Evolutionary conservation across 2,113 vertebrate genomes (phyloP).

Genomic region (Pseudopipra pipra): DNA sequence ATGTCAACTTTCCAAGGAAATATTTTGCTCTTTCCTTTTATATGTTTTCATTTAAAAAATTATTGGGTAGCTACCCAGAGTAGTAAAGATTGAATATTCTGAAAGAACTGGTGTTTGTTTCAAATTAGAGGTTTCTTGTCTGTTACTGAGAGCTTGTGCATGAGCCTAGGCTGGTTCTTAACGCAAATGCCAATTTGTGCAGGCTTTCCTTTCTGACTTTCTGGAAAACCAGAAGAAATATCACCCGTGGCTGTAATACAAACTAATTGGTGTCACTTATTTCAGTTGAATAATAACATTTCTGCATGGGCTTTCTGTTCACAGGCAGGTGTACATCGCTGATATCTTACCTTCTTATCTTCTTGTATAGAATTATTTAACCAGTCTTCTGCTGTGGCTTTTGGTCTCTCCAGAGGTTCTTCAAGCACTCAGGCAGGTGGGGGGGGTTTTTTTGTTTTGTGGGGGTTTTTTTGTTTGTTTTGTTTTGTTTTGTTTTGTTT

Average conservation of each 20-base stretch:
- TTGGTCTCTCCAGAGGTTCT: background rate
- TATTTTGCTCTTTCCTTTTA: background rate
- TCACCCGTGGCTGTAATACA: background rate
- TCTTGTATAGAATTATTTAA: background rate
- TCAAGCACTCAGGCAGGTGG: background rate
- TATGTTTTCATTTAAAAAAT: background rate
- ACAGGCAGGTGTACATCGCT: rapidly evolving
- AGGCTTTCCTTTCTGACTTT: background rate
- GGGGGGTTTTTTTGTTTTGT: background rate
- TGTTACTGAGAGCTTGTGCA: background rate
- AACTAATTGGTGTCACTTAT: background rate
- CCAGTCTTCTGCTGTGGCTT: background rate
- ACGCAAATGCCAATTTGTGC: background rate
- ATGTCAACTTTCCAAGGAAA: background rate
- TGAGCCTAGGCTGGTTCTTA: background rate
- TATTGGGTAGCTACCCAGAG: background rate
- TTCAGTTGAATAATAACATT: background rate
- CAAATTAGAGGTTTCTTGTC: rapidly evolving
- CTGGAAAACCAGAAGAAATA: background rate
- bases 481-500: background rate
- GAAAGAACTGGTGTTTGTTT: background rate
- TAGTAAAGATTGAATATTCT: background rate
- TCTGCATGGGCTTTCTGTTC: background rate
- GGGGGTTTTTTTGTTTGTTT: background rate
- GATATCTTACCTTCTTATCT: background rate